phyloP scores from a whole-genome alignment of 1,140 invertebrate genomes.

The Belonocnema kinseyi region DNA sequence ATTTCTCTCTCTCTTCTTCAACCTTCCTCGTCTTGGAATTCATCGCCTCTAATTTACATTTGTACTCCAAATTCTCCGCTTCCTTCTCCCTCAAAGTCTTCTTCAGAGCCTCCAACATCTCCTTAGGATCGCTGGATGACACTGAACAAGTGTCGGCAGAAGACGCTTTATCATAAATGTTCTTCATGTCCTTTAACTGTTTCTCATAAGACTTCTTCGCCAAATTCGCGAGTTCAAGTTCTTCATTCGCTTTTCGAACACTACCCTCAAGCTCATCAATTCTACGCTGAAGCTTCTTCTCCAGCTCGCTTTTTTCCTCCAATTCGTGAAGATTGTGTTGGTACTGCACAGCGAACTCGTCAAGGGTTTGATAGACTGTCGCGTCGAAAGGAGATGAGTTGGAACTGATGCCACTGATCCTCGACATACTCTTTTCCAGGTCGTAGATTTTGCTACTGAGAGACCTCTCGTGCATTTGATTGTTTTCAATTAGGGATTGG shows the following conservation, averaged over 20 bases:
- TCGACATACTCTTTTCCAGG: constrained; percentile 60
- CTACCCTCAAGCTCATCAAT: constrained; percentile 61
- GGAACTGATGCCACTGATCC: constrained; percentile 61
- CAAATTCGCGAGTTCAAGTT: constrained; percentile 62
- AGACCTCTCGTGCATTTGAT: constrained; percentile 56
- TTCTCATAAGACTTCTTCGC: constrained; percentile 67
- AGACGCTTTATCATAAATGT: constrained; percentile 64
- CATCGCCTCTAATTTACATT: constrained; percentile 79
- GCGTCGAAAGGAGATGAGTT: constrained; percentile 57
- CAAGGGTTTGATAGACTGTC: constrained; percentile 68
- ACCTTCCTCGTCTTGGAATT: constrained; percentile 79
- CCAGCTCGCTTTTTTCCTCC: constrained; percentile 61
- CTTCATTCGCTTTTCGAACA: constrained; percentile 52
- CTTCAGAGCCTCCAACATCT: constrained; percentile 56
- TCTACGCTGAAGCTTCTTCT: constrained; percentile 62
- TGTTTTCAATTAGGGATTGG: constrained; percentile 61
- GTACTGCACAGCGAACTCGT: constrained; percentile 63
- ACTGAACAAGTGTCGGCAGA: constrained; percentile 27
- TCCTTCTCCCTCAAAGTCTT: constrained; percentile 52
- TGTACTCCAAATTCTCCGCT: constrained; percentile 76
- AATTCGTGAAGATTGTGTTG: constrained; percentile 43
- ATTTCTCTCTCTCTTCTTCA: constrained; percentile 76
- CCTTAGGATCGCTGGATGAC: constrained; percentile 47
- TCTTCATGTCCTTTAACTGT: constrained; percentile 70
- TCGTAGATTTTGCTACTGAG: constrained; percentile 55